phyloP scores from a whole-genome alignment of 2,888 invertebrate genomes.

The Thymelicus acteon region DNA sequence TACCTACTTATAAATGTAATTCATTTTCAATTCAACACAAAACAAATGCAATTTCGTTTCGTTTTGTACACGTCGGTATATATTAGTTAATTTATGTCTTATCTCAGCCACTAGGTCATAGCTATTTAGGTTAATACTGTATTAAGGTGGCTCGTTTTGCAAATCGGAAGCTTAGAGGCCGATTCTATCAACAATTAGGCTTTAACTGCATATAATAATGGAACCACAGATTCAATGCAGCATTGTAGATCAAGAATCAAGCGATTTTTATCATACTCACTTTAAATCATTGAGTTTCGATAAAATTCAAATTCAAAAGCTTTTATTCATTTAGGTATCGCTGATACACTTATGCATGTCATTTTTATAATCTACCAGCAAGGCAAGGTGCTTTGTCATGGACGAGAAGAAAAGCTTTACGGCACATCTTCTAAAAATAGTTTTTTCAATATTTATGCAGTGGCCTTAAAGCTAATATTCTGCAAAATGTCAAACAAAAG shows the following conservation, averaged over 20 bases:
- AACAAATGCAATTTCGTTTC: background rate
- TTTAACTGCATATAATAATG: constrained; percentile 5
- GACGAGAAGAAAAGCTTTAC: too few relatives aligned
- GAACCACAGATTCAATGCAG: background rate
- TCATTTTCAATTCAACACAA: background rate
- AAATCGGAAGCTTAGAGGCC: constrained; percentile 26
- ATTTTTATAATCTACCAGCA: too few relatives aligned
- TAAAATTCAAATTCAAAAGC: too few relatives aligned
- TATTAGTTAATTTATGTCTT: constrained; percentile 20
- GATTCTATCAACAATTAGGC: constrained; percentile 10
- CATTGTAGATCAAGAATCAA: background rate
- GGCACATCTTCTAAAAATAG: too few relatives aligned
- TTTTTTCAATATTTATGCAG: too few relatives aligned
- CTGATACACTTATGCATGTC: too few relatives aligned
- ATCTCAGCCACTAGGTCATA: constrained; percentile 26
- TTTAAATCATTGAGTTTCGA: too few relatives aligned
- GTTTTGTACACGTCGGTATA: background rate
- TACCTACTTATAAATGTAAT: background rate
- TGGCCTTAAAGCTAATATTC: too few relatives aligned
- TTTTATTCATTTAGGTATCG: too few relatives aligned
- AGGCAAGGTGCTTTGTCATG: too few relatives aligned
- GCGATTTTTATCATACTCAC: too few relatives aligned
- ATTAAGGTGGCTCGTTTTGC: constrained; percentile 32
- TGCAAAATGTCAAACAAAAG: too few relatives aligned
- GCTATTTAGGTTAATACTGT: constrained; percentile 34